Conservation (phyloP, 2,113 vertebrate species). For the Phasianus colchicus region DNA sequence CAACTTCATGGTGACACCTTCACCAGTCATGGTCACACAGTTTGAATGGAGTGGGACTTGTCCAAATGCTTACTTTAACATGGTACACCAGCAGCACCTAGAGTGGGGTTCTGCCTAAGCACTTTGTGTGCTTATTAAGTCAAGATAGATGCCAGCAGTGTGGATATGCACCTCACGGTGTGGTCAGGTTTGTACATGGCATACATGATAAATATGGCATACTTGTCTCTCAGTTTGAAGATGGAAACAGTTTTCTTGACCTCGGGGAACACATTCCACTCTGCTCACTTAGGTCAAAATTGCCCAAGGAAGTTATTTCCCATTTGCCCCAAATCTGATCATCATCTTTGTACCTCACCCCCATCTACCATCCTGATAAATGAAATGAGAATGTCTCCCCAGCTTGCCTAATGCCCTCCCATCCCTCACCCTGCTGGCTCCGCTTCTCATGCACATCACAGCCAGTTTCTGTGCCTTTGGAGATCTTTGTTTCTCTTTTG, state of each 20-base stretch:
- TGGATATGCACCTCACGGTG: neutral
- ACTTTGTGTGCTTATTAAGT: neutral
- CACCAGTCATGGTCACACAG: neutral
- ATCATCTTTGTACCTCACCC: fast-evolving
- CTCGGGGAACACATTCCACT: neutral
- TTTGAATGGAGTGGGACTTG: neutral
- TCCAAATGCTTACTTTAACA: neutral
- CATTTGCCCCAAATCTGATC: neutral
- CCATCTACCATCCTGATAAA: neutral
- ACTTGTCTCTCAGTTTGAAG: neutral
- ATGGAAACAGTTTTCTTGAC: neutral
- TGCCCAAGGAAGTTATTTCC: neutral
- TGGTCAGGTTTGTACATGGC: neutral
- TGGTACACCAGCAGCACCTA: neutral
- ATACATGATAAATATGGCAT: neutral
- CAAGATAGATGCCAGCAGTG: neutral
- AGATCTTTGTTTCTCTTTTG: slow-evolving; percentile 70
- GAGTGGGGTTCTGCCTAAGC: neutral
- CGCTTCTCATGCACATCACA: neutral
- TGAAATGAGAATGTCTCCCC: neutral
- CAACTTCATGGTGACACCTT: neutral
- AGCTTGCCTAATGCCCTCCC: neutral
- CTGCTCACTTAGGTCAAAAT: neutral
- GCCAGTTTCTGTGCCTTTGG: slow-evolving; percentile 4
- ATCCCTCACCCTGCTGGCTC: neutral